Conservation (phyloP, 2,888 invertebrate species). For the Dichetophora obliterata region DNA sequence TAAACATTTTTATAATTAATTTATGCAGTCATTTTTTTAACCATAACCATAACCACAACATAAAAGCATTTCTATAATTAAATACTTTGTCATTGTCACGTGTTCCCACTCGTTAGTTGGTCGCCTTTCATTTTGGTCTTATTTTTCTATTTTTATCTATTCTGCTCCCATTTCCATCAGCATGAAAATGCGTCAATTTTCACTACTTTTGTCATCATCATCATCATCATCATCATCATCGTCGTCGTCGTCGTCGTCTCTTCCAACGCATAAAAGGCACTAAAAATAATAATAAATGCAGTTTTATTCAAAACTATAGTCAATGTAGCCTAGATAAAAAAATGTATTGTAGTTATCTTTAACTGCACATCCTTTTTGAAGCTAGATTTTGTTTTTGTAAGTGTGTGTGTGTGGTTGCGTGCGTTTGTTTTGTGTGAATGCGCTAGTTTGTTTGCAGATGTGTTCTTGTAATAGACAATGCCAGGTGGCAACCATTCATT, state of each 20-base stretch:
- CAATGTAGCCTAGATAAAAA: neutral
- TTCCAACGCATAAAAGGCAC: neutral
- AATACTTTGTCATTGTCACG: slow-evolving; percentile 6
- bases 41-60: too few relatives aligned
- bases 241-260: too few relatives aligned
- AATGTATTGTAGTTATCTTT: neutral
- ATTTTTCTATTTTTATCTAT: neutral
- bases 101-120: too few relatives aligned
- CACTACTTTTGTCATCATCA: too few relatives aligned
- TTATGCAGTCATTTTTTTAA: too few relatives aligned
- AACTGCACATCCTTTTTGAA: neutral
- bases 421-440: neutral
- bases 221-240: too few relatives aligned
- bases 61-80: neutral
- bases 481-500: slow-evolving; percentile 26
- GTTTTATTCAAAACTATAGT: slow-evolving; percentile 3
- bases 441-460: neutral
- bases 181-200: neutral
- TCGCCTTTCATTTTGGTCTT: neutral
- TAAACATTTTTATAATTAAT: too few relatives aligned
- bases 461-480: neutral
- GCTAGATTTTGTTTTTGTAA: neutral
- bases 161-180: neutral
- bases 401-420: neutral
- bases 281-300: slow-evolving; percentile 21